Evolutionary conservation across 2,113 vertebrate species (phyloP).

Genomic region (Picathartes gymnocephalus): DNA sequence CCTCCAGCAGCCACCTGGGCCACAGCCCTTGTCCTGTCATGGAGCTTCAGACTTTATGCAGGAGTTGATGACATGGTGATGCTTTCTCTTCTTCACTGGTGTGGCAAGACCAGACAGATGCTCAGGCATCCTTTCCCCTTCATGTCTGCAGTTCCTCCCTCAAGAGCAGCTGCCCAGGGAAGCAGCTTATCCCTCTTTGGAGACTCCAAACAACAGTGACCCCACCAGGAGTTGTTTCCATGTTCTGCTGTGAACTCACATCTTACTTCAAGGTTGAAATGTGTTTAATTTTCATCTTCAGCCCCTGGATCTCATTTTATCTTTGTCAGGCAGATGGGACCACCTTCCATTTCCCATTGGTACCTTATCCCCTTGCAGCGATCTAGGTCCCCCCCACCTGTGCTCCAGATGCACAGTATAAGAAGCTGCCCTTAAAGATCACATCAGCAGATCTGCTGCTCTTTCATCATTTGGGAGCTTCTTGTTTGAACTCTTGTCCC

Average conservation of each 20-base stretch:
- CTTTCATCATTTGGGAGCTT: neutral
- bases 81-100: neutral
- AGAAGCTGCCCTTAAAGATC: neutral
- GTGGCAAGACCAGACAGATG: neutral
- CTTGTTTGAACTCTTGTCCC: neutral
- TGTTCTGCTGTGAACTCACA: neutral
- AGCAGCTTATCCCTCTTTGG: neutral
- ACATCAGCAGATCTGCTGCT: neutral
- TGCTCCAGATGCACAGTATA: neutral
- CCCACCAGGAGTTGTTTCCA: neutral
- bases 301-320: neutral
- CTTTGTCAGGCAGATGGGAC: neutral
- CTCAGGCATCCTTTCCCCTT: neutral
- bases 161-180: neutral
- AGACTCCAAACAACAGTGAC: neutral
- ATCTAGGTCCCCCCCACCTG: neutral
- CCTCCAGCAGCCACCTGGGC: neutral
- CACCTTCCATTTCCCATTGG: neutral
- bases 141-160: neutral
- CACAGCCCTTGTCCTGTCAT: neutral
- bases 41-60: neutral
- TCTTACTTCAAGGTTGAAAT: neutral
- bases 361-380: neutral
- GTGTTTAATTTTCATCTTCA: neutral
- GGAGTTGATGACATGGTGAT: accelerated